Evolutionary conservation across 2,113 vertebrate genomes (phyloP).

Genomic region (Halichoeres trimaculatus): DNA sequence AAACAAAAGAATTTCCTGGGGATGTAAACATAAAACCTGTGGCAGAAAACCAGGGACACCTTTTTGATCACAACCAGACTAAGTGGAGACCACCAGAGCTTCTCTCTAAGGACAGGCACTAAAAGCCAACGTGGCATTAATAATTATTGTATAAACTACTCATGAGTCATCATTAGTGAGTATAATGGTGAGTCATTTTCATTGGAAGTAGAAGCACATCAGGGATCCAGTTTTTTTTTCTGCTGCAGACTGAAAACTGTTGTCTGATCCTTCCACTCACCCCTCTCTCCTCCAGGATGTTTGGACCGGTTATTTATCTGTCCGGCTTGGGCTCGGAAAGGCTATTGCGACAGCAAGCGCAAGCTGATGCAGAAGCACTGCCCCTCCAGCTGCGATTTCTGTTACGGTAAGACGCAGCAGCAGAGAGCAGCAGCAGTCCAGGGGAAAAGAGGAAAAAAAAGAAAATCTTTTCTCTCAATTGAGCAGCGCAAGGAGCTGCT

Average conservation of each 20-base stretch:
- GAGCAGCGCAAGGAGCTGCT: conserved; percentile 54
- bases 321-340: conserved; percentile 88
- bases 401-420: conserved; percentile 87
- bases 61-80: neutral
- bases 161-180: conserved; percentile 57
- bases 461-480: conserved; percentile 52
- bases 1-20: too few species aligned
- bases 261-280: conserved; percentile 32
- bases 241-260: conserved; percentile 41
- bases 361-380: conserved; percentile 95
- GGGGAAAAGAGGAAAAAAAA: conserved; percentile 11
- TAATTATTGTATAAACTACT: conserved; percentile 54
- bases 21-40: too few species aligned
- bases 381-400: conserved; percentile 95
- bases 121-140: conserved; percentile 62
- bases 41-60: too few species aligned
- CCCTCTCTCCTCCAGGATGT: conserved; percentile 85
- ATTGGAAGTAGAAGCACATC: conserved; percentile 33
- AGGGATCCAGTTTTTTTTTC: conserved; percentile 43
- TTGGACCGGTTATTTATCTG: conserved; percentile 92
- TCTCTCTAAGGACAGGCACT: conserved; percentile 32
- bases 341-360: conserved; percentile 89
- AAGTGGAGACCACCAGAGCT: conserved; percentile 11
- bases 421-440: conserved; percentile 41
- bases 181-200: conserved; percentile 60